Conservation (phyloP, 2,888 invertebrate genomes). For the Erynnis tages region DNA sequence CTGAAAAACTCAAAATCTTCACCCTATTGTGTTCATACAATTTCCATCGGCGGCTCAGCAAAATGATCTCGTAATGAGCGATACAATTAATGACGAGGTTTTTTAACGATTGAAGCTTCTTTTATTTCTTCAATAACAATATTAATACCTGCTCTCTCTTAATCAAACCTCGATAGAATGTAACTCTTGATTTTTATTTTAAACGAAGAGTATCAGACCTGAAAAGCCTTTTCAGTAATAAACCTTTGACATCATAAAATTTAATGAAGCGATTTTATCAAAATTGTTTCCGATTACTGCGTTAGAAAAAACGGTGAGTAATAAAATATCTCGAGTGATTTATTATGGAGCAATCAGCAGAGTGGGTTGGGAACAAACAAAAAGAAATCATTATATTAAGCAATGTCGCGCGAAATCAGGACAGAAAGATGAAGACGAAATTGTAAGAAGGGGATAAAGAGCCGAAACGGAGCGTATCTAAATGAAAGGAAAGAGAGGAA, state of each 20-base stretch:
- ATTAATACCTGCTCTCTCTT: no score
- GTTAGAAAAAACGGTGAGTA: slow-evolving; percentile 6
- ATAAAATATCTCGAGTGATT: slow-evolving; percentile 19
- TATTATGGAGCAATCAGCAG: slow-evolving; percentile 8
- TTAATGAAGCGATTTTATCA: slow-evolving; percentile 5
- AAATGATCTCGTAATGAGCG: no score
- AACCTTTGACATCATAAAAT: slow-evolving; percentile 4
- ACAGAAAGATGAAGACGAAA: slow-evolving; percentile 52
- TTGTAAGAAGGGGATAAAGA: slow-evolving; percentile 51
- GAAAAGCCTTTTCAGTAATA: no score
- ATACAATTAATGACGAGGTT: no score
- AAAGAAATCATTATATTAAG: slow-evolving; percentile 56
- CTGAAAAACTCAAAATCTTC: no score
- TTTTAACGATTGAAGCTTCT: no score
- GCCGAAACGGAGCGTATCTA: slow-evolving; percentile 51
- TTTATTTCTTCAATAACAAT: no score
- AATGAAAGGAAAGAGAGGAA: slow-evolving; percentile 55
- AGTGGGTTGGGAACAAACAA: slow-evolving; percentile 30
- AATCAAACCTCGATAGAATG: no score
- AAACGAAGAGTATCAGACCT: no score
- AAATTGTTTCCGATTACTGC: slow-evolving; percentile 1
- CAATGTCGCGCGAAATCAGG: slow-evolving; percentile 50
- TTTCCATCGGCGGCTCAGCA: no score
- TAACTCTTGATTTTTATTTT: no score
- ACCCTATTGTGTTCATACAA: no score